A percentile compares a stretch with the other conserved stretches of the same genome.
These are phyloP conservation scores for Nomada fucata DNA, from an alignment of 2,888 invertebrate species.

Conservation along the genomic window DNA sequence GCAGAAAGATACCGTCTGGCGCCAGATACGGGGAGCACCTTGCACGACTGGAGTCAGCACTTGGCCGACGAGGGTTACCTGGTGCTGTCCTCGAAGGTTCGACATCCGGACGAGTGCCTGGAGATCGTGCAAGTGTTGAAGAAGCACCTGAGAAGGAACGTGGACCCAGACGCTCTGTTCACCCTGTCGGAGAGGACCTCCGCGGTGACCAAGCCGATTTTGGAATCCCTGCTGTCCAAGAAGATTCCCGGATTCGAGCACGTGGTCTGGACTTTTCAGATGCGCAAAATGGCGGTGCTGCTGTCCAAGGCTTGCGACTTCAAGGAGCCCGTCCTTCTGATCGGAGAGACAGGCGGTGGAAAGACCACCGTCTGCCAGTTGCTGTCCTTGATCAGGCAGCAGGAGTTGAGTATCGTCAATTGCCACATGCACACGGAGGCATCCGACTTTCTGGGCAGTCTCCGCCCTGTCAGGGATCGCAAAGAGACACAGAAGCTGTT, in stretches of 20 bases:
- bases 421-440: slow-evolving; percentile 99
- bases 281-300: slow-evolving; percentile 92
- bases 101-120: slow-evolving; percentile 92
- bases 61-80: slow-evolving; percentile 98
- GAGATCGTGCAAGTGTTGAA: slow-evolving; percentile 92
- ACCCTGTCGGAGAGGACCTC: slow-evolving; percentile 89
- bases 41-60: slow-evolving; percentile 98
- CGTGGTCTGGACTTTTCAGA: slow-evolving; percentile 97
- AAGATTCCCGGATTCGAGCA: slow-evolving; percentile 88
- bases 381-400: slow-evolving; percentile 89
- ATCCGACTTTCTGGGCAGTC: slow-evolving; percentile 97
- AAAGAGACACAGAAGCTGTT: slow-evolving; percentile 88
- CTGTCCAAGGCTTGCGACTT: slow-evolving; percentile 94
- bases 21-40: slow-evolving; percentile 85
- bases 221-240: slow-evolving; percentile 88
- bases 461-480: slow-evolving; percentile 93
- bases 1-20: slow-evolving; percentile 95
- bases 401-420: slow-evolving; percentile 91
- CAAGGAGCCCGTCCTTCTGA: slow-evolving; percentile 96
- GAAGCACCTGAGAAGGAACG: slow-evolving; percentile 91
- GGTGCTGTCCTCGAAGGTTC: slow-evolving; percentile 95
- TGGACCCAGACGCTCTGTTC: slow-evolving; percentile 90
- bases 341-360: slow-evolving; percentile 99
- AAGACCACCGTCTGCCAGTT: slow-evolving; percentile 98
- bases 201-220: slow-evolving; percentile 89